Conservation (phyloP, 2,797 vertebrate species). For the Typhlichthys eigenmanni region DNA sequence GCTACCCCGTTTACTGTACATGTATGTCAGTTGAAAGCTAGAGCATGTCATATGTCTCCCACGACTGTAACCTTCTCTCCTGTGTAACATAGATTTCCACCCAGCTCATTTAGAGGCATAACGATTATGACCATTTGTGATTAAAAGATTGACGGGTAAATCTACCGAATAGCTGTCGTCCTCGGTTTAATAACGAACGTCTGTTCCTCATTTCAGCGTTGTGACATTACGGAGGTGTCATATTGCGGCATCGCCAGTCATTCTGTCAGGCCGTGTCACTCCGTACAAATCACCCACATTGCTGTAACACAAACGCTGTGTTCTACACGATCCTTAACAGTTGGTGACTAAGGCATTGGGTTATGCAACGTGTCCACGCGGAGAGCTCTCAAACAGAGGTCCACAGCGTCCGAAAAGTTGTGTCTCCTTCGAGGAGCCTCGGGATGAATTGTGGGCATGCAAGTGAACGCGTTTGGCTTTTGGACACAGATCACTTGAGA, state of each 20-base stretch:
- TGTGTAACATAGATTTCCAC: not conserved
- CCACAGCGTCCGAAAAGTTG: constrained; percentile 32
- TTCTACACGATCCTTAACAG: constrained; percentile 21
- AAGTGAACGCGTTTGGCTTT: constrained; percentile 44
- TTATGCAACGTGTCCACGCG: constrained; percentile 40
- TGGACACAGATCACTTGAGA: constrained; percentile 63
- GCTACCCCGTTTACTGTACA: too few relatives aligned
- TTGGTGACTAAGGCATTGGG: constrained; percentile 14
- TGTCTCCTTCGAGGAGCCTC: constrained; percentile 30
- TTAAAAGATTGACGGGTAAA: not conserved
- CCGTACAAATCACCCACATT: constrained; percentile 13
- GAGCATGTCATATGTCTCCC: too few relatives aligned
- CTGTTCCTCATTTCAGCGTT: not conserved
- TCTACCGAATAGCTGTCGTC: constrained; percentile 9
- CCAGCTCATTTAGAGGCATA: too few relatives aligned
- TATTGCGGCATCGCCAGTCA: not conserved
- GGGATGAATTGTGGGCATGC: constrained; percentile 28
- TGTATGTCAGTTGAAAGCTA: too few relatives aligned
- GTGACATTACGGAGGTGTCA: constrained; percentile 1
- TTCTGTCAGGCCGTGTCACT: not conserved
- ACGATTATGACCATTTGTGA: not conserved
- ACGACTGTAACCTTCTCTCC: not conserved
- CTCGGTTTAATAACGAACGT: not conserved
- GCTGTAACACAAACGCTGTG: constrained; percentile 4
- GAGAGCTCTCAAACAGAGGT: constrained; percentile 14